Evolutionary conservation across 2,888 invertebrate genomes (phyloP).

Genomic region (Lasioglossum malachurum): DNA sequence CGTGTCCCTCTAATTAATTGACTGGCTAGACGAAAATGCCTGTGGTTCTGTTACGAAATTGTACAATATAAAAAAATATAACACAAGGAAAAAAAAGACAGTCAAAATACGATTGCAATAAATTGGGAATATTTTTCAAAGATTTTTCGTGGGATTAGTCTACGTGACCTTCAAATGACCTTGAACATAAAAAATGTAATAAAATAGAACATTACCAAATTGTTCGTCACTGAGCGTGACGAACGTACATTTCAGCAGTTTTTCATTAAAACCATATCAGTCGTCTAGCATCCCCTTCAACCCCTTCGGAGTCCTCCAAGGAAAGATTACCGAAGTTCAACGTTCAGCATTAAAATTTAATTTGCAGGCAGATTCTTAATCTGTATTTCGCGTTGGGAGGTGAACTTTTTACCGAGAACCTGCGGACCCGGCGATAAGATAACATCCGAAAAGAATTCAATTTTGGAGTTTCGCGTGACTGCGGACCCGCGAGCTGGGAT

Average conservation of each 20-base stretch:
- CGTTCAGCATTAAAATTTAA: background rate
- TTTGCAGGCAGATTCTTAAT: background rate
- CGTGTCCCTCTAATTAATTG: background rate
- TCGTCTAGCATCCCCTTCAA: background rate
- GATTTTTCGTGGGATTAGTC: no score
- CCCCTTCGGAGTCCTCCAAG: background rate
- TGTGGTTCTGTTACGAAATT: background rate
- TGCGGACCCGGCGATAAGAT: background rate
- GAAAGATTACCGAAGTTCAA: background rate
- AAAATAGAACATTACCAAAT: background rate
- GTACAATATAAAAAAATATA: no score
- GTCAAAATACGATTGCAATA: background rate
- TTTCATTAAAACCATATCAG: background rate
- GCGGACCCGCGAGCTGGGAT: background rate
- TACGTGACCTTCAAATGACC: background rate
- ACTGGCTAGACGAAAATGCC: background rate
- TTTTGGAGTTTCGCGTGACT: conserved; percentile 12
- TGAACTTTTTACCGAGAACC: background rate
- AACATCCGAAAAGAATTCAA: conserved; percentile 30
- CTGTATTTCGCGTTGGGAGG: background rate
- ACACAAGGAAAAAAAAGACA: background rate
- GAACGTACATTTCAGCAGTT: background rate
- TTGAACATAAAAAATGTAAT: background rate
- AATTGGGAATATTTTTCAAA: background rate
- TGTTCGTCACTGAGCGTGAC: background rate